Base-by-base conservation (phyloP, 2,888 invertebrate genomes). In the Hirtodrosophila trivittata region DNA sequence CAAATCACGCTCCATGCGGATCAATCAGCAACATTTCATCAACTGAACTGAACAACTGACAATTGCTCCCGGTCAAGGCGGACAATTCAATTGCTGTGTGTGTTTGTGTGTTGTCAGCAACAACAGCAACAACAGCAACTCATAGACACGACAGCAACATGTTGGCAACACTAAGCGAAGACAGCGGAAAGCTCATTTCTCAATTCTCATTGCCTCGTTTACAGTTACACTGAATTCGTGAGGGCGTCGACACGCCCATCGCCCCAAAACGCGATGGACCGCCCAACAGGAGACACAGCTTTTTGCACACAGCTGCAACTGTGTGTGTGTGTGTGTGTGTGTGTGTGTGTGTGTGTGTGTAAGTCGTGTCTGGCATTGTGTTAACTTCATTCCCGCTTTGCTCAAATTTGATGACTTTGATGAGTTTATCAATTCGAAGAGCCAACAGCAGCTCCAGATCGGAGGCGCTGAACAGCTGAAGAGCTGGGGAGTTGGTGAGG, bases 1-100 rank as follows among this genome's bases (percentile, higher is more conserved):
- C 82, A 82, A 82, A 82, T 82, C 86, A 82, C 83, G 82, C 80
- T 86, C 77, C 51, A 37, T 30, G 41, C 50, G 51, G 86, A 87
- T 87, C 83, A 78, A 82, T 80, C 80, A 87, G 72, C 35, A 35
- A 56, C 73, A 68, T 50, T 66, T 66, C 57, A 65, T 14, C 69
- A 66, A 59, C 60, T 38, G 16, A 66, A 55, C 60, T 30, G 16
- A 63, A 37, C 66, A 51, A 64, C 62, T 74, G 57, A 67, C 66
- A 74, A 68, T 55, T 58, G 52, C 43, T 39, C 32, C 59, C 47
- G 45, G 21, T 37, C 51, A 75, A 46, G 41, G 58, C 68, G 76
- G 71, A 75, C 80, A 80, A 80, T 85, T 80, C 85, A 80, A 80
- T 80, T 82, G 35, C n/a, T 30, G 6, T 21, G 18, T 21, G 18